Base-by-base conservation (phyloP, 2,888 invertebrate genomes). In the Macrosiphum euphorbiae region DNA sequence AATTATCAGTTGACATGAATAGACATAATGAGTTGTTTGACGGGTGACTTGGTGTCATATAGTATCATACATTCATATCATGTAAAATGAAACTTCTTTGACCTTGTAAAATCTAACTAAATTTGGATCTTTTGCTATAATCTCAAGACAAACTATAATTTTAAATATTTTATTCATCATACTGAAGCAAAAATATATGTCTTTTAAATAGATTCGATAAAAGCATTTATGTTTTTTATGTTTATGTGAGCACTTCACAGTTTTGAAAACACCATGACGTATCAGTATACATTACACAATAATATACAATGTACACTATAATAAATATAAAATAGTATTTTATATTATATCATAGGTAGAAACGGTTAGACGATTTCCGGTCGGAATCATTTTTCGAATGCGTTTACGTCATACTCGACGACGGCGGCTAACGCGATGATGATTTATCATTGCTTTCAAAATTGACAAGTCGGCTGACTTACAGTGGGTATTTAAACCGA, bases 281-380 rank as follows among this genome's bases (percentile, higher is more conserved):
- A n/a, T 67, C 10, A 67, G n/a, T 67, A 67, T 16, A 16, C 55
- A 55, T 55, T 24, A 52, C 13, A 67, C 67, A 11, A 28, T 67
- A 13, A n/a, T 67, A n/a, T 67, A 67, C 0, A 16, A n/a, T n/a
- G n/a, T n/a, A 67, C 67, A n/a, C 16, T 16, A 16, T n/a, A n/a
- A 67, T 67, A 67, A 67, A n/a, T n/a, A 67, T 67, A 67, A n/a
- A 67, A 67, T 67, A 67, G n/a, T 16, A 61, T 61, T 67, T 67
- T 67, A n/a, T n/a, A 67, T n/a, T 7, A 61, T 61, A 28, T 28
- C 10, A 16, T 35, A 67, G 35, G 16, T 67, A 35, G n/a, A 67
- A 5, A 35, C 0, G 20, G 67, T 35, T 35, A 67, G 16, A 16
- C 67, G 35, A 67, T 16, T 5, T 67, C 16, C 7, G 67, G 35